A percentile compares a stretch with the other conserved stretches of the same genome.
phyloP scores from a whole-genome alignment of 2,888 invertebrate species.

The Nemurella pictetii region DNA sequence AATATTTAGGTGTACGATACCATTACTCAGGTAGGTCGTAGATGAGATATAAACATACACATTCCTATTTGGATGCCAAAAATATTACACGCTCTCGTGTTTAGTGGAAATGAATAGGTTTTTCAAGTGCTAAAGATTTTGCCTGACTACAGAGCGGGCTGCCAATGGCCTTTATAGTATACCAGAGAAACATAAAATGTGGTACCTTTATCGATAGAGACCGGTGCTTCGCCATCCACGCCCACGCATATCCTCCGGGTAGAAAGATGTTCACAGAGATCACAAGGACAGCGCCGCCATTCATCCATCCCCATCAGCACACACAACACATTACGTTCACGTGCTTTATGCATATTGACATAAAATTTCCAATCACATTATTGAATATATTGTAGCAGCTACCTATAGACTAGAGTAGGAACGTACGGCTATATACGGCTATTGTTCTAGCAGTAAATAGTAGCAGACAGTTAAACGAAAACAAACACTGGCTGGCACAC shows the following conservation, averaged over 20 bases:
- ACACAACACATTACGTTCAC: not conserved
- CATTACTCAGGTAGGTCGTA: no score
- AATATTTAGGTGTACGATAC: no score
- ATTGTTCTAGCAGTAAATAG: not conserved
- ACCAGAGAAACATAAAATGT: not conserved
- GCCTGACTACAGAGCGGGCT: no score
- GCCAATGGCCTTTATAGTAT: no score
- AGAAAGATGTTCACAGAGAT: not conserved
- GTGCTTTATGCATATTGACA: not conserved
- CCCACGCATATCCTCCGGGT: not conserved
- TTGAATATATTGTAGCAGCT: not conserved
- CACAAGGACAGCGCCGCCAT: not conserved
- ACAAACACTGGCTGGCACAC: not conserved
- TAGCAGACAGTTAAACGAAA: not conserved
- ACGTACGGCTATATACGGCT: not conserved
- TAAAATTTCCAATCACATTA: conserved; percentile 3
- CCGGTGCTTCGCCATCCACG: not conserved
- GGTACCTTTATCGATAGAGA: not conserved
- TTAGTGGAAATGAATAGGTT: no score
- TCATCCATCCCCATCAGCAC: not conserved
- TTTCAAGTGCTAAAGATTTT: no score
- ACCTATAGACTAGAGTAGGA: no score
- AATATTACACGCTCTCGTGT: no score
- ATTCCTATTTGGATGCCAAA: no score
- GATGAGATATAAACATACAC: no score